These are phyloP conservation scores for Illadopsis cleaveri DNA, from an alignment of 2,113 vertebrate genomes.

Conservation along the genomic window DNA sequence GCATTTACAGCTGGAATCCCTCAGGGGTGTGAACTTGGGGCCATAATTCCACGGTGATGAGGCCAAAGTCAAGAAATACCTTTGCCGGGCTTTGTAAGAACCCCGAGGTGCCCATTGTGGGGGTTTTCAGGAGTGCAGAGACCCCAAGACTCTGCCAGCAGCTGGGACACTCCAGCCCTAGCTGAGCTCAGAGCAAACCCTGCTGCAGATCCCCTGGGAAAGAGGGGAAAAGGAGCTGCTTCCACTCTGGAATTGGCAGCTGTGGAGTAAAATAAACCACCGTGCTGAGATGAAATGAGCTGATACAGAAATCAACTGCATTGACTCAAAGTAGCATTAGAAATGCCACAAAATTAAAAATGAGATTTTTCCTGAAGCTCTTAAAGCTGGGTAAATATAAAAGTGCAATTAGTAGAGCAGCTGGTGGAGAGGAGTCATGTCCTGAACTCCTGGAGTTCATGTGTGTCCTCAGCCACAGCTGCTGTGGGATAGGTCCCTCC, in stretches of 20 bases:
- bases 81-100: background rate
- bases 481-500: accelerated
- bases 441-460: accelerated
- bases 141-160: background rate
- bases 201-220: background rate
- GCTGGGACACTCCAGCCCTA: background rate
- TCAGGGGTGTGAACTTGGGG: background rate
- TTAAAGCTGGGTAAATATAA: accelerated
- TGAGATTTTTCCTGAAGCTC: background rate
- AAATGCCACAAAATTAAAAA: background rate
- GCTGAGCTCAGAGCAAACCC: background rate
- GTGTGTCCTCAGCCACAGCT: background rate
- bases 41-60: background rate
- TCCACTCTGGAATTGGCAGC: accelerated
- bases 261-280: accelerated
- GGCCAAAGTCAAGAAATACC: constrained; percentile 14
- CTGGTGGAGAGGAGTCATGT: background rate
- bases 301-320: background rate
- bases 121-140: background rate
- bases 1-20: constrained; percentile 6
- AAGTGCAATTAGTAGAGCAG: accelerated
- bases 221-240: background rate
- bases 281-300: accelerated
- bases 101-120: background rate
- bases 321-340: accelerated